Evolutionary conservation across 2,797 vertebrate genomes (phyloP), one percentile per base, ranked within the genome.

Genomic region (Lithobates sylvaticus): DNA sequence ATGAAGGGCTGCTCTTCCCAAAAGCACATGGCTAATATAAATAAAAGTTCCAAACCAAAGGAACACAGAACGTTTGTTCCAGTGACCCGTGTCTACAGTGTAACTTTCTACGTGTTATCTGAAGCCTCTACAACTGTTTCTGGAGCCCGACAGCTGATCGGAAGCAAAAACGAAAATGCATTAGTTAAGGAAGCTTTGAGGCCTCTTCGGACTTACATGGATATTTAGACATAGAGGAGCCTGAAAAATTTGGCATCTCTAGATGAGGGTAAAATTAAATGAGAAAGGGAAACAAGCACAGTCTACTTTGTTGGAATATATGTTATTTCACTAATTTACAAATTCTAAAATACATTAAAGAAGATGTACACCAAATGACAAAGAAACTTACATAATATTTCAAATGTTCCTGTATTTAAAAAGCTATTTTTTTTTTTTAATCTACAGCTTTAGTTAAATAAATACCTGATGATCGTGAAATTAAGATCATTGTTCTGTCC

Each of bases 161-260:
- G 86, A 84, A 87, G 65, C 44, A 64, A 74, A 75, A 79, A 18
- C 32, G 18, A 32, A 78, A 75, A 69, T 83, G 39, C n/a, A 83
- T 87, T 87, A 34, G 81, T 69, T 74, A 87, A 78, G 81, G 85
- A 78, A 58, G 80, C 75, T 87, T 87, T 87, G n/a, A 73, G 69
- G 32, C 18, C 58, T 67, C 75, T 83, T 86, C 8, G 26, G n/a
- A 47, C 58, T 86, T 34, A 5, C 68, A 73, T 5, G 75, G 18
- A 26, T 58, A 61, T 68, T 72, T 73, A 68, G 15, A 8, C 26
- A 67, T 26, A 27, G 65, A 67, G 65, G 26, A 67, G n/a, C 65
- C 65, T 67, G 21, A n/a, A 61, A 61, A 61, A n/a, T 61, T 21
- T 61, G 54, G 54, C 5, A 61, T 61, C 50, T 54, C 16, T 18